Conservation (phyloP, 2,797 vertebrate genomes). For the Clarias fuscus region DNA sequence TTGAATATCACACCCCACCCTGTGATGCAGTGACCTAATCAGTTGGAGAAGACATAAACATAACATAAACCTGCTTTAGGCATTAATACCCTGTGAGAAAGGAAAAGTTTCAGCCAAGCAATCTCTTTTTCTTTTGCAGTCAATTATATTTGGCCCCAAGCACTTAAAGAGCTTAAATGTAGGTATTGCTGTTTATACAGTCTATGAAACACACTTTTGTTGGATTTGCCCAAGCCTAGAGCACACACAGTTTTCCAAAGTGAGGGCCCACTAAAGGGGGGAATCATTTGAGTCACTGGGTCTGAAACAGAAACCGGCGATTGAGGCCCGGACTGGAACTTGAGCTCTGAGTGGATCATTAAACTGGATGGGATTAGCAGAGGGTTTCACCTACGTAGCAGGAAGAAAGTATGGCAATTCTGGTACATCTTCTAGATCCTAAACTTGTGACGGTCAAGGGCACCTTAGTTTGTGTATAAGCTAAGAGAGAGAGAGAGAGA, state of each 20-base stretch:
- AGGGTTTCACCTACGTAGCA: conserved; percentile 27
- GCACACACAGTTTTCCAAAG: not conserved
- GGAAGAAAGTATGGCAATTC: conserved; percentile 2
- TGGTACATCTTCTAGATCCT: conserved; percentile 3
- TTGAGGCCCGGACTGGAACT: conserved; percentile 10
- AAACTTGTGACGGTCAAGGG: not conserved
- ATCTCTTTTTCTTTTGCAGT: not conserved
- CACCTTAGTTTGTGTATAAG: not conserved
- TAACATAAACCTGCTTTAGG: conserved; percentile 21
- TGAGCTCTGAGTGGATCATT: not conserved
- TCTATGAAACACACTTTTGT: conserved; percentile 7
- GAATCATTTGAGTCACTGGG: not conserved
- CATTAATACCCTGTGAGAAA: conserved; percentile 16
- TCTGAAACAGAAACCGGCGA: conserved; percentile 36
- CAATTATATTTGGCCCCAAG: not conserved
- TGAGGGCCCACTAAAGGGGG: not conserved
- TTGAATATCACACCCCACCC: not conserved
- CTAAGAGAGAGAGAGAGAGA: not conserved
- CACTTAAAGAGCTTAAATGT: not conserved
- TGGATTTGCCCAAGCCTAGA: not conserved
- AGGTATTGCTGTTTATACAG: conserved; percentile 13
- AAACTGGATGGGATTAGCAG: conserved; percentile 9
- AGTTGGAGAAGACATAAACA: not conserved
- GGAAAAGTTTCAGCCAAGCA: not conserved
- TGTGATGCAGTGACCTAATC: not conserved